phyloP scores from a whole-genome alignment of 1,140 invertebrate species.

The Macrocentrus cingulum region DNA sequence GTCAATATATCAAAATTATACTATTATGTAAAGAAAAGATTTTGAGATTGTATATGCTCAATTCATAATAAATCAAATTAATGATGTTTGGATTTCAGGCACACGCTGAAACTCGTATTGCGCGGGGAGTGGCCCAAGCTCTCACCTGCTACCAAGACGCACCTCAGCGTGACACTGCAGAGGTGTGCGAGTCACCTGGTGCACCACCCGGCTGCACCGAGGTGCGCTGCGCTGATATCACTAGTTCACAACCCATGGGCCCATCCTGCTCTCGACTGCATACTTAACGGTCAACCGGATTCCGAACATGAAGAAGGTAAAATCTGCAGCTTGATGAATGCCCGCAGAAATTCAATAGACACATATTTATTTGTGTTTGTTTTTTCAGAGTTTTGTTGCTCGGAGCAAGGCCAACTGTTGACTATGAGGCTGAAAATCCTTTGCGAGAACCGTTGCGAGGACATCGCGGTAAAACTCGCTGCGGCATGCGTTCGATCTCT shows the following conservation, averaged over 20 bases:
- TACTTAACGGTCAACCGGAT: slow-evolving; percentile 55
- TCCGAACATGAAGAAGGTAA: slow-evolving; percentile 54
- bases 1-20: too few species aligned
- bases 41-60: too few species aligned
- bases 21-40: too few species aligned
- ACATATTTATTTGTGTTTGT: neutral
- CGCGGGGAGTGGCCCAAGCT: slow-evolving; percentile 62
- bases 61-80: too few species aligned
- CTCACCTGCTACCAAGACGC: slow-evolving; percentile 57
- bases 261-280: slow-evolving; percentile 54
- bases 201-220: slow-evolving; percentile 51
- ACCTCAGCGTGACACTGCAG: slow-evolving; percentile 59
- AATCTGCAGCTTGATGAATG: too few species aligned
- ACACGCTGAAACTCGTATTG: slow-evolving; percentile 61
- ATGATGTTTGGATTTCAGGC: slow-evolving; percentile 42
- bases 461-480: slow-evolving; percentile 61
- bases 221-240: slow-evolving; percentile 54
- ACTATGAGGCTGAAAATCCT: slow-evolving; percentile 61
- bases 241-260: slow-evolving; percentile 60
- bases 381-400: slow-evolving; percentile 56
- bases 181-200: slow-evolving; percentile 53
- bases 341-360: too few species aligned
- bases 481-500: slow-evolving; percentile 57
- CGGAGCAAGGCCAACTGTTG: slow-evolving; percentile 59
- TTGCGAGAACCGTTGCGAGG: slow-evolving; percentile 61